Evolutionary conservation across 1,140 invertebrate genomes (phyloP).

Genomic region (Gryon sp.): DNA sequence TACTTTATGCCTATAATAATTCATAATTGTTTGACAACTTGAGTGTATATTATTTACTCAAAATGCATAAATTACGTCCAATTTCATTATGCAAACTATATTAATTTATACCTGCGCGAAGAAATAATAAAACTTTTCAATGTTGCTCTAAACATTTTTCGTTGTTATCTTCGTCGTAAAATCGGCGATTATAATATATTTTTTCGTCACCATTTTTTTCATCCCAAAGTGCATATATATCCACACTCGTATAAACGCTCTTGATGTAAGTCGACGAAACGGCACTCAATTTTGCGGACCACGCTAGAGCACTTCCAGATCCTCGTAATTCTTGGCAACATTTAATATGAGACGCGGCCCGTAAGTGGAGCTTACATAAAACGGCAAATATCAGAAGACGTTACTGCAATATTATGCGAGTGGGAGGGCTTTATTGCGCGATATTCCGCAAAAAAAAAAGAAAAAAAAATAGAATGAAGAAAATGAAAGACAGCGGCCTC

Average conservation of each 20-base stretch:
- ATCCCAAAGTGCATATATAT: not conserved
- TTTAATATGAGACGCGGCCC: conserved; percentile 74
- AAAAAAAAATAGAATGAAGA: no score
- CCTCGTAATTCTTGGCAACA: conserved; percentile 72
- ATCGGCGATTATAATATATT: conserved; percentile 23
- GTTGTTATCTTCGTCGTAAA: not conserved
- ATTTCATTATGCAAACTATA: no score
- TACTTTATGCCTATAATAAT: no score
- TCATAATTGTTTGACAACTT: no score
- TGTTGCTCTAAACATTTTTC: not conserved
- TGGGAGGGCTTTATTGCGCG: conserved; percentile 69
- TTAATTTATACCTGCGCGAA: no score
- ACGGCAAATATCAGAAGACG: conserved; percentile 75
- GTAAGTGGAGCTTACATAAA: conserved; percentile 74
- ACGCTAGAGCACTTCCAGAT: conserved; percentile 44
- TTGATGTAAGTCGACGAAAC: conserved; percentile 49
- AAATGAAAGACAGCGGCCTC: conserved; percentile 50
- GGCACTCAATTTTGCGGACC: conserved; percentile 64
- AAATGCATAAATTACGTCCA: no score
- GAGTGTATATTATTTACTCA: no score
- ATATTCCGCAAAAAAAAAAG: conserved; percentile 64
- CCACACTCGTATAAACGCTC: conserved; percentile 27
- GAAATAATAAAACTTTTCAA: not conserved
- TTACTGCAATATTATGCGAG: conserved; percentile 76
- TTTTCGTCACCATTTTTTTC: conserved; percentile 27